Conservation (phyloP, 2,888 invertebrate genomes). For the Drosophila melanosoma region DNA sequence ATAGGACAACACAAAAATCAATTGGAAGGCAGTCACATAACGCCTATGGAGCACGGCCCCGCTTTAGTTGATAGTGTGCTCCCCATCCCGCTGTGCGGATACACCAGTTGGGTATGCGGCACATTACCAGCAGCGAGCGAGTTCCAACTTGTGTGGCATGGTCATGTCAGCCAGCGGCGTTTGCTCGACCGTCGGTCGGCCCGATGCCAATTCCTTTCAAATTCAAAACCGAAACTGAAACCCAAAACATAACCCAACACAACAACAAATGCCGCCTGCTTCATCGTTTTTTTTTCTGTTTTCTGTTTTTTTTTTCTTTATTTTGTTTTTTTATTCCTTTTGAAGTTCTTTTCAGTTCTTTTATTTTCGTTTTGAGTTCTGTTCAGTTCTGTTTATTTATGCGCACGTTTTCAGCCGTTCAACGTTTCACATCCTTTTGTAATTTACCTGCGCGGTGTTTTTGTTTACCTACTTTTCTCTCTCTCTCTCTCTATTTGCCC, state of each 20-base stretch:
- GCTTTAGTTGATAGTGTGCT: constrained; percentile 17
- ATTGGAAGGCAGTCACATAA: constrained; percentile 21
- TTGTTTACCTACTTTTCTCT: constrained; percentile 54
- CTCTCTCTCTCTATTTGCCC: not conserved
- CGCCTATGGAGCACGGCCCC: constrained; percentile 49
- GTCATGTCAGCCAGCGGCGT: constrained; percentile 68
- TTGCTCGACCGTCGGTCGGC: constrained; percentile 13
- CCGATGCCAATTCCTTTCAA: constrained; percentile 65
- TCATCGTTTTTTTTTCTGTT: constrained; percentile 7
- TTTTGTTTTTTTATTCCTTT: not conserved
- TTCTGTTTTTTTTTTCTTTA: not conserved
- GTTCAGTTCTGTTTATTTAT: constrained; percentile 64
- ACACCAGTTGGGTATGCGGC: constrained; percentile 8
- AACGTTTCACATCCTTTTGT: constrained; percentile 56
- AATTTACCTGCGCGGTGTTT: constrained; percentile 62
- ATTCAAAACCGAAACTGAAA: constrained; percentile 37
- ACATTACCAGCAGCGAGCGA: constrained; percentile 44
- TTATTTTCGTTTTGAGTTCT: constrained; percentile 10
- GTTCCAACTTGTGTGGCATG: constrained; percentile 67
- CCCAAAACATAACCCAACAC: constrained; percentile 23
- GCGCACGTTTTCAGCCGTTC: constrained; percentile 60
- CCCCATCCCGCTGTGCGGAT: not conserved
- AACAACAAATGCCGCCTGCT: constrained; percentile 48
- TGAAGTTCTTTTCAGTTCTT: constrained; percentile 23
- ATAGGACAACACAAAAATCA: not conserved